Evolutionary conservation across 2,888 invertebrate species (phyloP).

Genomic region (Marronus borbonicus): DNA sequence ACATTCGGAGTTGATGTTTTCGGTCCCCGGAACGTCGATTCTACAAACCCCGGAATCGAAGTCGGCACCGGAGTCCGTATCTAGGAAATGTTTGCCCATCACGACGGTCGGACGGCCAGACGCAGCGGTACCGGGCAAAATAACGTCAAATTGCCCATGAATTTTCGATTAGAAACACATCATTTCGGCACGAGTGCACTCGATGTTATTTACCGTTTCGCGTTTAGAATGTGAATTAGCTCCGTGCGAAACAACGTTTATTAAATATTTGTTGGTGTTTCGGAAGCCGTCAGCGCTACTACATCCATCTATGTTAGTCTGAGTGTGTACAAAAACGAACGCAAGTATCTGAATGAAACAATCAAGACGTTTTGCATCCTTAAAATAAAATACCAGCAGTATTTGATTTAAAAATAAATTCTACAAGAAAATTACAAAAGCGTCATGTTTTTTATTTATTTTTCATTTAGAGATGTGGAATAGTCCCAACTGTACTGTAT

Average conservation of each 20-base stretch:
- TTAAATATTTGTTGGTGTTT: constrained; percentile 54
- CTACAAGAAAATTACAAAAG: too few relatives aligned
- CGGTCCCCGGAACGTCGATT: constrained; percentile 19
- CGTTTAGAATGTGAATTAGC: constrained; percentile 56
- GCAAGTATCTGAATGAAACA: too few relatives aligned
- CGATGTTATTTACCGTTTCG: constrained; percentile 53
- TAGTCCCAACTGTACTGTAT: too few relatives aligned
- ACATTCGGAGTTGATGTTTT: constrained; percentile 20
- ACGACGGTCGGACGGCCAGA: background rate
- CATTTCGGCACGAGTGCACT: constrained; percentile 48
- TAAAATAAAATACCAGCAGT: too few relatives aligned
- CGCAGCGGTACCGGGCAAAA: constrained; percentile 23
- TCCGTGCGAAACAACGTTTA: constrained; percentile 50
- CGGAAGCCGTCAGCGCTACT: constrained; percentile 12
- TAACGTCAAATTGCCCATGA: constrained; percentile 50
- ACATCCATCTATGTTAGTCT: background rate
- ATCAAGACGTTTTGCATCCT: too few relatives aligned
- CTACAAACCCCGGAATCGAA: background rate
- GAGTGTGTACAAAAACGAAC: background rate
- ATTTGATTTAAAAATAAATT: too few relatives aligned
- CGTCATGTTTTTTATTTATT: too few relatives aligned
- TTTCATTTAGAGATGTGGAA: too few relatives aligned
- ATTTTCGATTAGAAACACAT: constrained; percentile 52
- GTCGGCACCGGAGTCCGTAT: background rate
- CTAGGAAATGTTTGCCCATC: constrained; percentile 4